These are phyloP conservation scores for Corythucha ciliata DNA, from an alignment of 2,888 invertebrate species.

Conservation along the genomic window DNA sequence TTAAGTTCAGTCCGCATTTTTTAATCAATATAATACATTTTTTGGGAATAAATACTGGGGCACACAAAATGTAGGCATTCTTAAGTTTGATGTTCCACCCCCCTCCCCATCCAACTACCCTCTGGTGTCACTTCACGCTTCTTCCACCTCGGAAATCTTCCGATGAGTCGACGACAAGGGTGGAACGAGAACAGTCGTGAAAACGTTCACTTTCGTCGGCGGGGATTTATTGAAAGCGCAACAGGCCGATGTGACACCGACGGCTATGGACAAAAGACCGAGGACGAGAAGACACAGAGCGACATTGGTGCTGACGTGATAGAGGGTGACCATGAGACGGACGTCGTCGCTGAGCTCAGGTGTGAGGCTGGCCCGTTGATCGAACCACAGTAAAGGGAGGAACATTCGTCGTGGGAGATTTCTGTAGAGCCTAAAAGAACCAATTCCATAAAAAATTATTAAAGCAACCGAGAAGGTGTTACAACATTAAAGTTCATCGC, in stretches of 20 bases:
- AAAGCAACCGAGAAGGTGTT: background rate
- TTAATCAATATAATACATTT: too few species aligned
- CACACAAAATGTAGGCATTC: too few species aligned
- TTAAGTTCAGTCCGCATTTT: too few species aligned
- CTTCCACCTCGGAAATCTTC: too few species aligned
- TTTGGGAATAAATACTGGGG: too few species aligned
- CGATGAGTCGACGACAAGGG: too few species aligned
- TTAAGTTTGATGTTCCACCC: too few species aligned
- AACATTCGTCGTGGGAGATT: conserved; percentile 33
- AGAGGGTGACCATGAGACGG: conserved; percentile 26
- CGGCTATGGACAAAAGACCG: conserved; percentile 21
- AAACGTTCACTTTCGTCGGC: conserved; percentile 19
- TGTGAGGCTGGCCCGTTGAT: conserved; percentile 36
- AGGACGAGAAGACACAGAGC: conserved; percentile 25
- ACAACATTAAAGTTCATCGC: too few species aligned
- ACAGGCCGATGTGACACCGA: conserved; percentile 25
- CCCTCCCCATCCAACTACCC: too few species aligned
- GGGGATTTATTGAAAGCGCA: conserved; percentile 15
- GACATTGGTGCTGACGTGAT: conserved; percentile 20
- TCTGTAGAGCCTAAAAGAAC: conserved; percentile 34
- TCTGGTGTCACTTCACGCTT: too few species aligned
- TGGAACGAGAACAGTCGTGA: too few species aligned
- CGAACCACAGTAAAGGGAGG: conserved; percentile 38
- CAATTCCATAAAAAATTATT: too few species aligned
- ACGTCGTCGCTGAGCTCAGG: conserved; percentile 32